phyloP scores from a whole-genome alignment of 2,797 vertebrate genomes.

The Valencia hispanica region DNA sequence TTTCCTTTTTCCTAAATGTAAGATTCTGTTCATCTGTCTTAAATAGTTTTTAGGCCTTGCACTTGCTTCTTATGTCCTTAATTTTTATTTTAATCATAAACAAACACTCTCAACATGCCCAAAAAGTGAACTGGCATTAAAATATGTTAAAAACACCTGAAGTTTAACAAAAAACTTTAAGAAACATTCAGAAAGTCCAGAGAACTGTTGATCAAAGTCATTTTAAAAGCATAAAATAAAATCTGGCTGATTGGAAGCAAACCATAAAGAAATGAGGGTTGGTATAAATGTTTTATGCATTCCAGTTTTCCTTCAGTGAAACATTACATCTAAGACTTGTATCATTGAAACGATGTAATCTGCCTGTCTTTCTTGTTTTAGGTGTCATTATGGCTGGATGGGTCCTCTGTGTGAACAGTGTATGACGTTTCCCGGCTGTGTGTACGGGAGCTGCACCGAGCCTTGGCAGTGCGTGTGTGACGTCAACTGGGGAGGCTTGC shows the following conservation, averaged over 20 bases:
- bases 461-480: conserved; percentile 88
- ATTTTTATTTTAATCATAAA: too few species aligned
- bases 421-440: conserved; percentile 83
- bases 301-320: background rate
- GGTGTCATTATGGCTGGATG: conserved; percentile 86
- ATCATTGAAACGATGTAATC: background rate
- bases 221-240: background rate
- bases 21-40: too few species aligned
- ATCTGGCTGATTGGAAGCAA: background rate
- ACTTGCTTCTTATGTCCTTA: too few species aligned
- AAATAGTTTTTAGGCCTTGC: too few species aligned
- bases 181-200: background rate
- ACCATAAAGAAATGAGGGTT: background rate
- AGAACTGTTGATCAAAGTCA: background rate
- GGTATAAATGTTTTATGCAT: background rate
- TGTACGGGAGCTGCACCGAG: conserved; percentile 82
- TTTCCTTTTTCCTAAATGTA: too few species aligned
- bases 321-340: background rate
- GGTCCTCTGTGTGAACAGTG: conserved; percentile 83
- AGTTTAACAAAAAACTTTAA: background rate
- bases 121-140: background rate
- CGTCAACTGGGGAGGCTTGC: conserved; percentile 87
- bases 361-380: conserved; percentile 39
- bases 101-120: background rate
- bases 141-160: background rate